Percentiles rank a stretch among this genome's conserved stretches.
Evolutionary conservation across 2,113 vertebrate species (phyloP).

Genomic region (Theristicus caerulescens): DNA sequence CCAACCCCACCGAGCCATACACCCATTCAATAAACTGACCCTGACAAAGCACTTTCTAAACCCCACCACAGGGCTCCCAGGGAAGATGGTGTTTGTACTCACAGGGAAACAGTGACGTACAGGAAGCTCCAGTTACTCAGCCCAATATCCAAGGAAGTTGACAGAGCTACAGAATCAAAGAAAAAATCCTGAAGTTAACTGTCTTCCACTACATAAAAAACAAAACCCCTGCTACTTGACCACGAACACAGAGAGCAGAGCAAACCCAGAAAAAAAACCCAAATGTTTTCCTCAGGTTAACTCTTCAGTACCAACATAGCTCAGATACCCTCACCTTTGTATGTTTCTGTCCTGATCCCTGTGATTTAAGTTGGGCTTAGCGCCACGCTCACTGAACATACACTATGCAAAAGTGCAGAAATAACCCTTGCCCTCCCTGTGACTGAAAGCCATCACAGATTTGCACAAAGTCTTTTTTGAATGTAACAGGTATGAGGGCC

Average conservation of each 20-base stretch:
- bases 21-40: background rate
- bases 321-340: background rate
- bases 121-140: slow-evolving; percentile 98
- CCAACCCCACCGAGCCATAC: background rate
- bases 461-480: background rate
- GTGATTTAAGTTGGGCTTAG: background rate
- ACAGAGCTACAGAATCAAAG: slow-evolving; percentile 79
- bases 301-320: background rate
- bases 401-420: background rate
- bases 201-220: background rate
- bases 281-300: background rate
- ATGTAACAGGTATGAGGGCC: background rate
- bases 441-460: background rate
- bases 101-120: slow-evolving; percentile 97
- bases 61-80: background rate
- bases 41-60: background rate
- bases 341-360: background rate
- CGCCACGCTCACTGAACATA: background rate
- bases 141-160: slow-evolving; percentile 91
- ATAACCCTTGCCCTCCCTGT: background rate
- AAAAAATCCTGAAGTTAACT: background rate
- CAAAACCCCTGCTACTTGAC: background rate
- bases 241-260: accelerated
- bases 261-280: background rate
- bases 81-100: slow-evolving; percentile 65